Conservation (phyloP, 2,797 vertebrate species). For the Euthynnus affinis region DNA sequence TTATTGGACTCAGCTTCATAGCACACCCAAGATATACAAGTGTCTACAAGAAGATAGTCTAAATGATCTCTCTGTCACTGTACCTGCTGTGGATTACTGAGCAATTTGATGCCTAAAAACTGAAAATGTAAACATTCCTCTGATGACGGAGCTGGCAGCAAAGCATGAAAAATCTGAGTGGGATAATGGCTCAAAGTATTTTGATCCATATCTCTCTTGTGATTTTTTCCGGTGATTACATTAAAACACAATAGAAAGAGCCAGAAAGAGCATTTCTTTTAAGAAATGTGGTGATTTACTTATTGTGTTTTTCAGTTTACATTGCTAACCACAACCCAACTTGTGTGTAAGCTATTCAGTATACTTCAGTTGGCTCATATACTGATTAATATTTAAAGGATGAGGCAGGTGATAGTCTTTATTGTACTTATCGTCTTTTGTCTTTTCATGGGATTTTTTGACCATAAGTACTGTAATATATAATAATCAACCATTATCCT, state of each 20-base stretch:
- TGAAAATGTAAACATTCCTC: constrained; percentile 61
- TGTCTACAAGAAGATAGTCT: constrained; percentile 63
- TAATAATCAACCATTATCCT: neutral
- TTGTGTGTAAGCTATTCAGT: neutral
- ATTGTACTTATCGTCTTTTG: too few relatives aligned
- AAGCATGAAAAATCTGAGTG: constrained; percentile 36
- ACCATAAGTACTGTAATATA: neutral
- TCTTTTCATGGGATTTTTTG: neutral
- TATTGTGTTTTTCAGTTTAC: neutral
- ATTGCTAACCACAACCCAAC: neutral
- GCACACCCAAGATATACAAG: constrained; percentile 67
- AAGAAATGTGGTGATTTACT: neutral
- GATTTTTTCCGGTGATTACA: constrained; percentile 39
- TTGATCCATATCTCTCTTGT: constrained; percentile 35
- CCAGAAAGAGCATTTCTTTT: constrained; percentile 7
- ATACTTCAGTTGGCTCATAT: neutral
- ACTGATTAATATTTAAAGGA: neutral
- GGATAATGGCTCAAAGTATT: constrained; percentile 47
- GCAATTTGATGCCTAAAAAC: constrained; percentile 71
- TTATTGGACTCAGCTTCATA: constrained; percentile 62
- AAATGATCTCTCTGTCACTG: constrained; percentile 54
- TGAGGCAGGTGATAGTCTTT: too few relatives aligned
- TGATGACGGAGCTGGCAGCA: constrained; percentile 49
- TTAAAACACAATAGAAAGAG: constrained; percentile 21
- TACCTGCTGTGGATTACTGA: constrained; percentile 53